Evolutionary conservation across 2,888 invertebrate species (phyloP).

Genomic region (Beris morrisii): DNA sequence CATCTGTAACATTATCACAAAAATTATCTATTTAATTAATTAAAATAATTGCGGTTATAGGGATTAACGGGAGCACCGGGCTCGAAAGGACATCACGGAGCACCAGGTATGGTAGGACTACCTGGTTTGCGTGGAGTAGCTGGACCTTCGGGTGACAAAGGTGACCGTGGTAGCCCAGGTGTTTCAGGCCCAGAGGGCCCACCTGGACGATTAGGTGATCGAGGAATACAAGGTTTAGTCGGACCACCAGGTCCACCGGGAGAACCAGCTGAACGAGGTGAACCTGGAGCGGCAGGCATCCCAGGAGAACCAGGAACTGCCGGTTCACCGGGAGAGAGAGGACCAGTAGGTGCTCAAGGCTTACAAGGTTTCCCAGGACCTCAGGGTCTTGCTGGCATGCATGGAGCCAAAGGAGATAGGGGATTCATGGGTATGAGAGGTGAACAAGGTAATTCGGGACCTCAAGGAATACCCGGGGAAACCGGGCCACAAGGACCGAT

Average conservation of each 20-base stretch:
- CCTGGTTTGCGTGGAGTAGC: constrained; percentile 69
- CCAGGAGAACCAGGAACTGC: constrained; percentile 73
- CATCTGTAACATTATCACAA: constrained; percentile 58
- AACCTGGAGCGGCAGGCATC: constrained; percentile 71
- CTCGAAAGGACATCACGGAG: constrained; percentile 76
- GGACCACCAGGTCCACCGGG: constrained; percentile 78
- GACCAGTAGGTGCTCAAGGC: constrained; percentile 71
- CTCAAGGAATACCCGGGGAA: constrained; percentile 61
- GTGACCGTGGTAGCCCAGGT: constrained; percentile 66
- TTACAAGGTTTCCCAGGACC: constrained; percentile 69
- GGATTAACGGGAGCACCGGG: constrained; percentile 67
- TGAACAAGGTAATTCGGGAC: constrained; percentile 70
- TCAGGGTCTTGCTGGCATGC: constrained; percentile 68
- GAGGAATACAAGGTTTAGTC: constrained; percentile 74
- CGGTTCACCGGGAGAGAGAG: constrained; percentile 75
- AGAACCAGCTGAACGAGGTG: constrained; percentile 79
- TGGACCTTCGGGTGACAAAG: constrained; percentile 66
- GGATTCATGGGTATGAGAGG: constrained; percentile 73
- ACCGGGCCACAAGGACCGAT: constrained; percentile 58
- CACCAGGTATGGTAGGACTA: constrained; percentile 79
- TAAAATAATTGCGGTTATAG: constrained; percentile 35
- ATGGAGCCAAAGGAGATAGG: constrained; percentile 74
- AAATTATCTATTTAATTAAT: constrained; percentile 25
- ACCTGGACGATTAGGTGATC: constrained; percentile 69
- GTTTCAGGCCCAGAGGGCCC: constrained; percentile 74